phyloP scores from a whole-genome alignment of 2,113 vertebrate genomes.

The Rhea pennata region DNA sequence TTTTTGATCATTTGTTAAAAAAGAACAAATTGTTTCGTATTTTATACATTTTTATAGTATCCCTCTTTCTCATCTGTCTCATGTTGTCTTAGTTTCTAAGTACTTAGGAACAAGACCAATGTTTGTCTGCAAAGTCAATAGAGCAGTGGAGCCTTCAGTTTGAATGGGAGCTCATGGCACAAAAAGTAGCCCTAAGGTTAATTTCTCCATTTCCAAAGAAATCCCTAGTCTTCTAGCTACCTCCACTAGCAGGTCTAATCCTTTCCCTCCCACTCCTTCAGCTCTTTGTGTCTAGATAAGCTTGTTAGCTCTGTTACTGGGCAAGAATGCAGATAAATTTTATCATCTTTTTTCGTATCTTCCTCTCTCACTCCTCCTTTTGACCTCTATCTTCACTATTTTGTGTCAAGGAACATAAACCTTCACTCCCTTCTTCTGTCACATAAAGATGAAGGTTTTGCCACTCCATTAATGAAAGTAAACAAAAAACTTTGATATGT shows the following conservation, averaged over 20 bases:
- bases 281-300: background rate
- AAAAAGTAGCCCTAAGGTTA: background rate
- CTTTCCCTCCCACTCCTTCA: background rate
- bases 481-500: background rate
- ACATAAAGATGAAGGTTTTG: background rate
- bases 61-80: background rate
- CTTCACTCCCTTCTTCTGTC: background rate
- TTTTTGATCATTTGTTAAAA: background rate
- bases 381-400: background rate
- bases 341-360: background rate
- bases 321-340: background rate
- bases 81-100: background rate
- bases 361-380: background rate
- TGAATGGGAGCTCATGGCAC: background rate
- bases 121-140: background rate
- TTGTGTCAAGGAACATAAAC: background rate
- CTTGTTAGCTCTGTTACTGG: background rate
- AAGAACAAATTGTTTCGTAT: background rate
- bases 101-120: background rate
- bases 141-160: background rate
- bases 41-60: background rate
- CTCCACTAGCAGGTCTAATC: fast-evolving
- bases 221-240: background rate
- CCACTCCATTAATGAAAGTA: background rate
- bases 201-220: background rate